Evolutionary conservation across 2,888 invertebrate genomes (phyloP).

Genomic region (Vesta saturnalis): DNA sequence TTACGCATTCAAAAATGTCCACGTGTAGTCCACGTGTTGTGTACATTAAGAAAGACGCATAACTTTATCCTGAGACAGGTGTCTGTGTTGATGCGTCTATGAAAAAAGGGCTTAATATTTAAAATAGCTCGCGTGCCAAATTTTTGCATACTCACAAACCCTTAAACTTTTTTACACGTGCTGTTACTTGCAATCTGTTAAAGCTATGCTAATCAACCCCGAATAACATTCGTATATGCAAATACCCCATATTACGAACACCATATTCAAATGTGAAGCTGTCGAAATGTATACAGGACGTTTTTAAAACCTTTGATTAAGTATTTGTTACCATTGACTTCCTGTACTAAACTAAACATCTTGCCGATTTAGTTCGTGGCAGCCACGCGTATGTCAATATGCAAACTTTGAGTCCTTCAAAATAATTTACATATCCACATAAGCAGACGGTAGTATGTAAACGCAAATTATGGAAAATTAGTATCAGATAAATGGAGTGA

Average conservation of each 20-base stretch:
- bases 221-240: conserved; percentile 33
- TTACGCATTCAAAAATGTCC: conserved; percentile 36
- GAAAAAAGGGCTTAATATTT: conserved; percentile 43
- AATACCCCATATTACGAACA: conserved; percentile 25
- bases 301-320: conserved; percentile 15
- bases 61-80: conserved; percentile 26
- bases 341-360: conserved; percentile 25
- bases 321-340: conserved; percentile 10
- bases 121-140: conserved; percentile 46
- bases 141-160: conserved; percentile 33
- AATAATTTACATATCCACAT: conserved; percentile 17
- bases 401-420: conserved; percentile 24
- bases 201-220: conserved; percentile 38
- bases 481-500: conserved; percentile 16
- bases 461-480: conserved; percentile 10
- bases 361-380: conserved; percentile 34
- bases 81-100: conserved; percentile 31
- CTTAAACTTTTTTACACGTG: conserved; percentile 29
- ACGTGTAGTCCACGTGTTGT: conserved; percentile 41
- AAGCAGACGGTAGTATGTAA: neutral
- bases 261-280: conserved; percentile 33
- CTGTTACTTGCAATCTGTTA: conserved; percentile 25
- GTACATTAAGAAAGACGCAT: conserved; percentile 11
- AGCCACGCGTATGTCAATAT: conserved; percentile 21
- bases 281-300: conserved; percentile 26